Base-by-base conservation (phyloP, 2,888 invertebrate species). In the Lysandra bellargus region DNA sequence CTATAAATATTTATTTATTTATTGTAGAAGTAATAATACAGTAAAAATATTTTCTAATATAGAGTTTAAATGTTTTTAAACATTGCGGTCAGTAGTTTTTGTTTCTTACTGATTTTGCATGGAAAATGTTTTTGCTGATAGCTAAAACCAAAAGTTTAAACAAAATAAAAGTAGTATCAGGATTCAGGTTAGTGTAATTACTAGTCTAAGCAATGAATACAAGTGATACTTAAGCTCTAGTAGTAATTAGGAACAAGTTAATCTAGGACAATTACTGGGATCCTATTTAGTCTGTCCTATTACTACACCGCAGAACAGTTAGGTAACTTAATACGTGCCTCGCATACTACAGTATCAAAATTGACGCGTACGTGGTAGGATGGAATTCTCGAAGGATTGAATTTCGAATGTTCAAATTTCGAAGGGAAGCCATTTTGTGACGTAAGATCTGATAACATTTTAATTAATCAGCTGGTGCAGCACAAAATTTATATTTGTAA, bases 251-350 rank as follows among this genome's bases (percentile, higher is more conserved):
- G 53, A 72, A 49, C 53, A 78, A 60, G 60, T 12, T 64, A 49
- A 73, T 78, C 72, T 73, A 40, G 57, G 57, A 72, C 72, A 73
- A 57, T 73, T 72, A 44, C 44, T 53, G 74, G 61, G 37, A 53
- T 30, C 76, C 49, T 75, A 64, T 72, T 40, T 77, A 44, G 40
- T 69, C 74, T 78, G 78, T 61, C 60, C 33, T 73, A 79, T 86
- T 87, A 83, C 85, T 84, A 87, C 86, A 84, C 88, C 87, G 85
- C 87, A 86, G 86, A 87, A 89, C 89, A 88, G 91, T 91, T 90
- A 89, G 90, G 89, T 89, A 90, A 91, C 91, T 87, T 87, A 85
- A 86, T 86, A 92, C 93, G 92, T 92, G 92, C 89, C 87, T 86
- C 83, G 91, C 90, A 90, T 92, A 84, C 86, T 87, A 84, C 83